Percentiles rank a stretch among this genome's conserved stretches.
Evolutionary conservation across 2,888 invertebrate genomes (phyloP).

Genomic region (Cremastinae sp.): DNA sequence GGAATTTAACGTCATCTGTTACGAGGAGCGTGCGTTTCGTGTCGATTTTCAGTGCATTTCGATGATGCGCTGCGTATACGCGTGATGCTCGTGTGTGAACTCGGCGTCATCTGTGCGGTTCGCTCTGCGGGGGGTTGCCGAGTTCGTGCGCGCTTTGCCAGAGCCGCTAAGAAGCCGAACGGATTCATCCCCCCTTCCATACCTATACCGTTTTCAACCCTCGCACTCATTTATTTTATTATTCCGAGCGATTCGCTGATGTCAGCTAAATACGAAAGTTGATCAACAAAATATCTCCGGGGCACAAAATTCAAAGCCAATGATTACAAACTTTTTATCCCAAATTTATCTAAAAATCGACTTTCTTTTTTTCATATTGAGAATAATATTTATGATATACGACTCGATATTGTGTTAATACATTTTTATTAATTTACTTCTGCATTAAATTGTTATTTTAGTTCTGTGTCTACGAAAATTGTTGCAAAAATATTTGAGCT

Average conservation of each 20-base stretch:
- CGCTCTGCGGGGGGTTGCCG: slow-evolving; percentile 55
- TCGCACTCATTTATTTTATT: slow-evolving; percentile 57
- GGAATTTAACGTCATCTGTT: slow-evolving; percentile 76
- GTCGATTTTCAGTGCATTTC: slow-evolving; percentile 54
- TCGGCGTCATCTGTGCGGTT: slow-evolving; percentile 62
- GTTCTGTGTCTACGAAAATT: too few relatives aligned
- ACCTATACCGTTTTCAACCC: slow-evolving; percentile 9
- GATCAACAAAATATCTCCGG: slow-evolving; percentile 62
- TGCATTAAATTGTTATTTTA: too few relatives aligned
- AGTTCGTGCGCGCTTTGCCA: slow-evolving; percentile 30
- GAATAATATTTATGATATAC: too few relatives aligned
- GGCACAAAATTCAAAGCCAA: slow-evolving; percentile 2
- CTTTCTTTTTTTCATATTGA: too few relatives aligned
- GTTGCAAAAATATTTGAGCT: too few relatives aligned
- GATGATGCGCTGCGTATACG: slow-evolving; percentile 51
- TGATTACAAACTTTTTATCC: too few relatives aligned
- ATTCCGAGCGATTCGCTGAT: slow-evolving; percentile 60
- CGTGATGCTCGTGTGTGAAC: neutral
- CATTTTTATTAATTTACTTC: too few relatives aligned
- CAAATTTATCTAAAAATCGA: too few relatives aligned
- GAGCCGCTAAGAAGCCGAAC: slow-evolving; percentile 59
- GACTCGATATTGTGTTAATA: too few relatives aligned
- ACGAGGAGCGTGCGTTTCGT: slow-evolving; percentile 56
- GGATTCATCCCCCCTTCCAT: slow-evolving; percentile 52
- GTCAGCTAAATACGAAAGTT: slow-evolving; percentile 55